Percentiles rank a stretch among this genome's conserved stretches.
phyloP scores from a whole-genome alignment of 92 coral and sea anemone genomes.

The Muricea muricata region DNA sequence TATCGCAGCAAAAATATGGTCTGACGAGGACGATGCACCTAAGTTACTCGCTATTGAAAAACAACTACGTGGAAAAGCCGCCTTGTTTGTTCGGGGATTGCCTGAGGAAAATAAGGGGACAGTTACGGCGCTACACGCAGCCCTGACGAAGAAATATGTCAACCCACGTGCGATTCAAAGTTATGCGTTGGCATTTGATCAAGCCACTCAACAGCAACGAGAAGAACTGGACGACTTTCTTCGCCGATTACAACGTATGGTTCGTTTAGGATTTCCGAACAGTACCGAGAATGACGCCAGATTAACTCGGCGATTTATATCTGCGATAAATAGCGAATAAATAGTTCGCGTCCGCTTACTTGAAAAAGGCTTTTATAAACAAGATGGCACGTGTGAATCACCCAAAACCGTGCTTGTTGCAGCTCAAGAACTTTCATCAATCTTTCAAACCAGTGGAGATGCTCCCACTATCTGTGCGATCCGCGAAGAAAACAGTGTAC shows the following conservation, averaged over 20 bases:
- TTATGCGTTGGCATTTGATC: constrained; percentile 14
- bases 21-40: constrained; percentile 20
- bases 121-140: not conserved
- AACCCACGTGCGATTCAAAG: too few relatives aligned
- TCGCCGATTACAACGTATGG: constrained; percentile 32
- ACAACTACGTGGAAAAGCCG: not conserved
- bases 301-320: constrained; percentile 4
- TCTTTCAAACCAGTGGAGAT: constrained; percentile 22
- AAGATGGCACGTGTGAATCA: constrained; percentile 13
- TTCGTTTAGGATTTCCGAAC: constrained; percentile 10
- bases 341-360: not conserved
- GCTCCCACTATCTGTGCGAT: too few relatives aligned
- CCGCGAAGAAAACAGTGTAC: too few relatives aligned
- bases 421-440: constrained; percentile 8
- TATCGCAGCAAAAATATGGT: constrained; percentile 17
- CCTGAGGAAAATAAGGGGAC: not conserved
- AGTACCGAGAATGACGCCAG: too few relatives aligned
- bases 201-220: constrained; percentile 24
- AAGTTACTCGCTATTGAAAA: too few relatives aligned
- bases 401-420: constrained; percentile 8
- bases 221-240: constrained; percentile 27
- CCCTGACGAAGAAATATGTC: not conserved
- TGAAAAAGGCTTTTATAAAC: too few relatives aligned
- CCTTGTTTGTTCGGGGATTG: not conserved
- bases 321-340: not conserved